phyloP scores from a whole-genome alignment of 2,888 invertebrate species.

The Theretra japonica region DNA sequence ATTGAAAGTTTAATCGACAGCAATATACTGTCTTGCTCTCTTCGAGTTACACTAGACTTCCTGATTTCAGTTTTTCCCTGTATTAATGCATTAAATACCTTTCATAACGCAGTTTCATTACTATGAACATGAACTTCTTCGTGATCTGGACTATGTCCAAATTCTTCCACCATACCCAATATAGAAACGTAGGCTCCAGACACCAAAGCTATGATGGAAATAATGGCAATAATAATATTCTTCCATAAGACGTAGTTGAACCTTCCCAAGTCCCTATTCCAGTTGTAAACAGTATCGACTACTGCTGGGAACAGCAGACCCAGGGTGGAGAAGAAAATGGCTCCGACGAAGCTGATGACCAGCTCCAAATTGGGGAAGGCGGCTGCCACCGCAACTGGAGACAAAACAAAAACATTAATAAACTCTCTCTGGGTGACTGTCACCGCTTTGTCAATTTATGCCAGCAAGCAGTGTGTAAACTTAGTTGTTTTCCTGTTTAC shows the following conservation, averaged over 20 bases:
- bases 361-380: constrained; percentile 93
- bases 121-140: constrained; percentile 39
- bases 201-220: constrained; percentile 66
- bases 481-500: no score
- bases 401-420: no score
- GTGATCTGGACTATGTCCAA: constrained; percentile 41
- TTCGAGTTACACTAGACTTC: not conserved
- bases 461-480: no score
- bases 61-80: not conserved
- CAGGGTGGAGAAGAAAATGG: constrained; percentile 89
- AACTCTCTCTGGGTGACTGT: not conserved
- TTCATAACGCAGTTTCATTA: constrained; percentile 43
- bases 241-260: constrained; percentile 88
- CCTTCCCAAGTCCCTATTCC: constrained; percentile 87
- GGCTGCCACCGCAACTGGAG: constrained; percentile 88
- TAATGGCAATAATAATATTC: constrained; percentile 78
- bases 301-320: constrained; percentile 91
- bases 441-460: no score
- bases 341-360: constrained; percentile 95
- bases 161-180: constrained; percentile 67
- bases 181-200: constrained; percentile 74
- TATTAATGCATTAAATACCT: not conserved
- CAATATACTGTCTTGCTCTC: not conserved
- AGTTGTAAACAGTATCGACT: constrained; percentile 88
- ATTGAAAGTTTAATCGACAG: no score